Conservation (phyloP, 1,140 invertebrate species). For the Neoseiulus cucumeris region DNA sequence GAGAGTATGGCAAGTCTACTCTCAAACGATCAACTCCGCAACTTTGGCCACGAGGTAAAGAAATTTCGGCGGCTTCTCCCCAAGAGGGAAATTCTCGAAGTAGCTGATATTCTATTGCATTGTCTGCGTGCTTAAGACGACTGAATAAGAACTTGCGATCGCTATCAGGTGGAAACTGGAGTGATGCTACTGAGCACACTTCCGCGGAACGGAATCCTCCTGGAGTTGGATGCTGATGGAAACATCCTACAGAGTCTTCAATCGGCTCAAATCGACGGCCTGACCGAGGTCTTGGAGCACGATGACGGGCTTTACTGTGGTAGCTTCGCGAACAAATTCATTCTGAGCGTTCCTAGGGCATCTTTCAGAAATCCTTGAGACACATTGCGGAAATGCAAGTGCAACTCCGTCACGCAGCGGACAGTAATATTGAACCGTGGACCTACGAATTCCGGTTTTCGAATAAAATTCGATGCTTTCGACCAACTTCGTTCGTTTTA, state of each 20-base stretch:
- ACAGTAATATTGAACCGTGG: too few species aligned
- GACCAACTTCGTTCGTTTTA: too few species aligned
- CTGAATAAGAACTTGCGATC: too few species aligned
- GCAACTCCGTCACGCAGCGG: too few species aligned
- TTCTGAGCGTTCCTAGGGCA: neutral
- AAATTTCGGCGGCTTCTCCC: too few species aligned
- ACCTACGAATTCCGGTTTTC: too few species aligned
- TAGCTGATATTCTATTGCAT: too few species aligned
- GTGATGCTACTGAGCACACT: neutral
- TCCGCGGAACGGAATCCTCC: neutral
- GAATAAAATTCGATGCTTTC: too few species aligned
- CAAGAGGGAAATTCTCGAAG: too few species aligned
- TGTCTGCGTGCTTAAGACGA: too few species aligned
- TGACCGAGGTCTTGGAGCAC: neutral
- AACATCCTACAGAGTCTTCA: neutral
- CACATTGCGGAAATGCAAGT: too few species aligned
- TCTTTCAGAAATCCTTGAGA: too few species aligned
- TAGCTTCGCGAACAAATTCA: neutral
- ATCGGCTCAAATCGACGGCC: neutral
- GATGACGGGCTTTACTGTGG: constrained; percentile 2
- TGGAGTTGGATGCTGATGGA: neutral
- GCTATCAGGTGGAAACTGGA: neutral
- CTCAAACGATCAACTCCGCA: neutral
- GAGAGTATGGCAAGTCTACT: neutral
- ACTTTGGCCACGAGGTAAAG: neutral